Base-by-base conservation (phyloP, 2,797 vertebrate species). In the Cetoscarus ocellatus region DNA sequence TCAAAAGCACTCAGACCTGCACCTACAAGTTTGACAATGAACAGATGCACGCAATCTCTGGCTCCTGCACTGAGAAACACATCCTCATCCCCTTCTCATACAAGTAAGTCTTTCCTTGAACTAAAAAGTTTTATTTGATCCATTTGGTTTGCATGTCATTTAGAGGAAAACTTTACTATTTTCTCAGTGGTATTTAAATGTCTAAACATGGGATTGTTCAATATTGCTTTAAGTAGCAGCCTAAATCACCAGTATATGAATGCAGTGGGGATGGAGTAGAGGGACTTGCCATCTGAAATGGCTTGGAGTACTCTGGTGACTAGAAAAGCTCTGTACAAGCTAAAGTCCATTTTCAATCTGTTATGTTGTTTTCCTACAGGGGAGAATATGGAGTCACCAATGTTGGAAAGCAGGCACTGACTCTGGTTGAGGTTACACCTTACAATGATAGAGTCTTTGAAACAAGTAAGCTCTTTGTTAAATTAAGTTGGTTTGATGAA, bases 1-100 rank as follows among this genome's bases (percentile, higher is more conserved):
- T 98, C 71, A 94, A 88, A 79, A 99, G 97, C 91, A 95, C 90
- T 67, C 98, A 99, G 79, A 93, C 93, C 58, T 99, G 98, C 82
- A 95, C 94, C 82, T 99, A 99, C 85, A 95, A 87, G 64, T 95
- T 99, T 86, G 96, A 99, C 76, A 86, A 94, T 58, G 94, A 90
- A 75, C 93, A 92, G 77, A 96, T 94, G 77, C 96, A 98, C 38
- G 92, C 98, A 84, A 95, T 93, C 45, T 96, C 94, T 69, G 97
- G 79, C 9, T 88, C 90, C 72, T 99, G 98, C 86, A 94, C 79
- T 70, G 98, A 99, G 84, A 95, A 96, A 1, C 97, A 99, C 83
- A 92, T 97, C 55, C 88, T 99, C 61, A 79, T 97, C 63, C 97
- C 97, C 65, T 96, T 94, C 82, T 98, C 96, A 14, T 83, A 95